Evolutionary conservation across 2,797 vertebrate species (phyloP), one percentile per base, ranked within the genome.

Genomic region (Spondyliosoma cantharus): DNA sequence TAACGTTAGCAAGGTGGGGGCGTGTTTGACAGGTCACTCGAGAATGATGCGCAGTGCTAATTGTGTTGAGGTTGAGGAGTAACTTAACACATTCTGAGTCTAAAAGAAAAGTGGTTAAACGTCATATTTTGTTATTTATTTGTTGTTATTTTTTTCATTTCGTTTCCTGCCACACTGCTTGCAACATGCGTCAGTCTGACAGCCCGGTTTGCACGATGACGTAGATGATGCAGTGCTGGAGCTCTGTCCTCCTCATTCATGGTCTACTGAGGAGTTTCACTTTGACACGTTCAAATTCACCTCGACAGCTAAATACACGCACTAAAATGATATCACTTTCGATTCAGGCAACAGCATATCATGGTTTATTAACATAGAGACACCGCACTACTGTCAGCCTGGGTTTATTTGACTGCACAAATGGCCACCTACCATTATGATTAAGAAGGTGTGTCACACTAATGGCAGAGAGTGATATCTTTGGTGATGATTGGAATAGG

Each of bases 111-210:
- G 11, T 13, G 17, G 2, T 20, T 12, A 17, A 19, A 7, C 1
- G 42, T 45, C 25, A 32, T 19, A 37, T 56, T 32, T 46, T 3
- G 3, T 17, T 74, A 4, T 50, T 7, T 46, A 9, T 9, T 20
- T 9, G 27, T 49, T 37, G 3, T 43, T 3, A 1, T 7, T 11
- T 43, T 43, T 19, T 11, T 24, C 1, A 45, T 56, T n/a, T 25
- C 11, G 42, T 46, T 62, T 25, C 63, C 54, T 65, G 8, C 54
- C 54, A 60, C 66, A 74, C 75, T 76, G 82, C 80, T 69, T 82
- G 71, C 70, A 79, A 71, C 76, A 83, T 83, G 85, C 84, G 77
- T 88, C 85, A 82, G 58, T 78, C 74, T 76, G 77, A 74, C 74
- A 73, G 68, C 25, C 25, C 61, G 25, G 60, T 16, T 25, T 57